Percentiles rank a stretch among this genome's conserved stretches.
phyloP scores from a whole-genome alignment of 2,797 vertebrate genomes.

The Esox lucius region DNA sequence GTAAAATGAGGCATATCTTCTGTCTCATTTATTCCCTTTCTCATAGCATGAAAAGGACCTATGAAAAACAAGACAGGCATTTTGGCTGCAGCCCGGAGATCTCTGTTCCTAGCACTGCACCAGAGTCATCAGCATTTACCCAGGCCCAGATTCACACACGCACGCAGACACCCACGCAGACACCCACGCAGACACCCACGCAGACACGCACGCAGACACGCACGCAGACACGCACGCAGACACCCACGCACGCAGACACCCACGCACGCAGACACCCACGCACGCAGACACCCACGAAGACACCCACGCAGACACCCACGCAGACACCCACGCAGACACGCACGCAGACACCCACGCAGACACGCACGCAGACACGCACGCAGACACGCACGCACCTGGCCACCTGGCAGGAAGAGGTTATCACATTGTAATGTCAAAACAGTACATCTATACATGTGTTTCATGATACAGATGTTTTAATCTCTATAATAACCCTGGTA shows the following conservation, averaged over 20 bases:
- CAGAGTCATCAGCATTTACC: constrained; percentile 54
- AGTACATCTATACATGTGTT: constrained; percentile 29
- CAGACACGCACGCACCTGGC: too few relatives aligned
- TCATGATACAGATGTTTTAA: constrained; percentile 68
- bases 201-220: background rate
- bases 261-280: constrained; percentile 19
- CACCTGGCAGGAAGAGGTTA: background rate
- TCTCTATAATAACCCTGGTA: constrained; percentile 17
- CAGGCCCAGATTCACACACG: constrained; percentile 28
- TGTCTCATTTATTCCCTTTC: too few relatives aligned
- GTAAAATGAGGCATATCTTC: too few relatives aligned
- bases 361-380: background rate
- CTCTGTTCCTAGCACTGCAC: constrained; percentile 56
- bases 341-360: background rate
- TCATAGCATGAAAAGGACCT: too few relatives aligned
- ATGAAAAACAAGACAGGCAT: too few relatives aligned
- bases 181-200: background rate
- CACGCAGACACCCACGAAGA: too few relatives aligned
- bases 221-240: background rate
- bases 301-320: background rate
- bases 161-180: constrained; percentile 15
- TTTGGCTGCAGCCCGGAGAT: constrained; percentile 36
- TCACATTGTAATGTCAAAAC: background rate
- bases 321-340: constrained; percentile 18
- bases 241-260: constrained; percentile 7